phyloP scores from a whole-genome alignment of 1,140 invertebrate species.

The Bombus sibiricus region DNA sequence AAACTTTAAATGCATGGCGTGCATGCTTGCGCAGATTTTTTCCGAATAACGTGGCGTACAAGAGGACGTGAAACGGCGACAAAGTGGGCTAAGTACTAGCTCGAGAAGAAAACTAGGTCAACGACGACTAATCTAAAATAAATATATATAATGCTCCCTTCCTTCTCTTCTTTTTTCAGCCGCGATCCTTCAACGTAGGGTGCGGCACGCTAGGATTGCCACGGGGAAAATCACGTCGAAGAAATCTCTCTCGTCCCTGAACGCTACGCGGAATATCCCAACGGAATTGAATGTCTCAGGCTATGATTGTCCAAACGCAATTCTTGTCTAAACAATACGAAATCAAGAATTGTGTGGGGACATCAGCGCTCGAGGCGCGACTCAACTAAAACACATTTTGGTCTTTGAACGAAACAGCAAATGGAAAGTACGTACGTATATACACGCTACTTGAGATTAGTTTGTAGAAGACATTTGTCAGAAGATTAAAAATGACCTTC shows the following conservation, averaged over 20 bases:
- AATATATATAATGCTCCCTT: constrained; percentile 25
- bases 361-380: constrained; percentile 82
- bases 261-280: background rate
- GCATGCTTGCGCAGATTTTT: constrained; percentile 37
- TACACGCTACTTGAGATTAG: background rate
- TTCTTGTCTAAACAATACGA: constrained; percentile 80
- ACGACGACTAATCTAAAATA: constrained; percentile 49
- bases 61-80: constrained; percentile 11
- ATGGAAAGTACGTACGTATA: background rate
- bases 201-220: constrained; percentile 20
- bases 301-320: constrained; percentile 84
- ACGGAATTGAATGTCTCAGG: constrained; percentile 75
- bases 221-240: background rate
- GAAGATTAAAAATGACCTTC: too few species aligned
- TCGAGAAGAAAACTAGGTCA: constrained; percentile 5
- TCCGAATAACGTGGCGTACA: background rate
- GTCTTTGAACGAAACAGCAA: background rate
- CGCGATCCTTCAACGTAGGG: background rate
- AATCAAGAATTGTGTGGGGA: constrained; percentile 83
- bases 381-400: constrained; percentile 64
- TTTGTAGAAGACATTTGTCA: too few species aligned
- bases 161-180: background rate
- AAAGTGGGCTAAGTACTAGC: constrained; percentile 27
- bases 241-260: background rate
- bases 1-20: constrained; percentile 14